phyloP scores from a whole-genome alignment of 2,888 invertebrate genomes.

The Coenonympha arcania region DNA sequence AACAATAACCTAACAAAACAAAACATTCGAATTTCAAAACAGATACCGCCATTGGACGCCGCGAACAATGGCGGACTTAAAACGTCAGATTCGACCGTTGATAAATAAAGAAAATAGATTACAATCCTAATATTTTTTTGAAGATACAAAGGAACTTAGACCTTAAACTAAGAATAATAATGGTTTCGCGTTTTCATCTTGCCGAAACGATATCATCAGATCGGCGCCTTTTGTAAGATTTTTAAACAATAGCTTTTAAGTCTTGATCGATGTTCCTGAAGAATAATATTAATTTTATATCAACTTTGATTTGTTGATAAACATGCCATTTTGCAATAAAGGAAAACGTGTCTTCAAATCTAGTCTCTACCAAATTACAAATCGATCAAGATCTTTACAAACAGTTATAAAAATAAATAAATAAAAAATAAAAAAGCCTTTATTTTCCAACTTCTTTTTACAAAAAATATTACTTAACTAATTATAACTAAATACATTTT shows the following conservation, averaged over 20 bases:
- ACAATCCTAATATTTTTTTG: not conserved
- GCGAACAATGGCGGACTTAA: conserved; percentile 52
- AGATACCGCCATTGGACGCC: conserved; percentile 49
- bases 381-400: too few species aligned
- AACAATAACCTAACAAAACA: conserved; percentile 57
- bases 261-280: too few species aligned
- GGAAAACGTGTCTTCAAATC: not conserved
- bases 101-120: conserved; percentile 34
- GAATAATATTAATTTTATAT: too few species aligned
- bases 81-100: conserved; percentile 63
- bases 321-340: not conserved
- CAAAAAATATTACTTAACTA: too few species aligned
- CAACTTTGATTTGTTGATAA: not conserved
- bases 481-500: too few species aligned
- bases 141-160: not conserved
- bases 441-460: too few species aligned
- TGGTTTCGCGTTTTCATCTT: not conserved
- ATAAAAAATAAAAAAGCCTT: too few species aligned
- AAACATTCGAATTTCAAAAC: conserved; percentile 56
- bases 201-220: not conserved
- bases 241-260: not conserved
- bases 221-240: not conserved
- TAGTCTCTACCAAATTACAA: too few species aligned
- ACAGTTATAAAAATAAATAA: too few species aligned
- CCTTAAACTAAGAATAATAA: not conserved